Conservation (phyloP, 2,888 invertebrate genomes). For the Cheilosia pagana region DNA sequence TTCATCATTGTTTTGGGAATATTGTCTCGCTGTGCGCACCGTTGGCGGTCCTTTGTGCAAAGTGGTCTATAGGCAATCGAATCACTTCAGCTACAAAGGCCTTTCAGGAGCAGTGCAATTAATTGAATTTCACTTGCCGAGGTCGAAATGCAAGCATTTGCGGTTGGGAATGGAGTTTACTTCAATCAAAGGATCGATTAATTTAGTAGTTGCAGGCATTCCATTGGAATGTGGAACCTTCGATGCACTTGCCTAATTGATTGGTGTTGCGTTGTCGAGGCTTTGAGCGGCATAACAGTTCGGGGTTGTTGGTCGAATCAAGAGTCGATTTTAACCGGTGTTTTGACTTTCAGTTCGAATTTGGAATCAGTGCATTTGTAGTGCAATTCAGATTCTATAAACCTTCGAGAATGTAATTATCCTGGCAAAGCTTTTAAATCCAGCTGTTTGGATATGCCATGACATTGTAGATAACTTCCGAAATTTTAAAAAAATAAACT, state of each 20-base stretch:
- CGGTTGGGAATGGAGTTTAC: background rate
- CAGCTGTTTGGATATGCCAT: no score
- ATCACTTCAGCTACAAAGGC: constrained; percentile 18
- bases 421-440: no score
- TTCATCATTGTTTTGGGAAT: background rate
- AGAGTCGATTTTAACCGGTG: no score
- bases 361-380: no score
- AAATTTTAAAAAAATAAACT: no score
- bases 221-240: background rate
- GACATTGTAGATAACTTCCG: no score
- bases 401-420: no score
- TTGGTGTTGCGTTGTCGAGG: background rate
- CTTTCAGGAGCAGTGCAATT: constrained; percentile 45
- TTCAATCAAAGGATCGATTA: background rate
- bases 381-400: no score
- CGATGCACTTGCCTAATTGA: background rate
- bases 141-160: constrained; percentile 2
- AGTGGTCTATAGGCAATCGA: constrained; percentile 22
- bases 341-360: no score
- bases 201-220: background rate
- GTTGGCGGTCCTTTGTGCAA: constrained; percentile 11
- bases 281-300: background rate
- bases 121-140: constrained; percentile 50
- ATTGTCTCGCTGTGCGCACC: constrained; percentile 2
- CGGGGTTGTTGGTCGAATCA: background rate